A percentile compares a stretch with the other conserved stretches of the same genome.
phyloP scores from a whole-genome alignment of 2,888 invertebrate species.

The Drosophila subsilvestris region DNA sequence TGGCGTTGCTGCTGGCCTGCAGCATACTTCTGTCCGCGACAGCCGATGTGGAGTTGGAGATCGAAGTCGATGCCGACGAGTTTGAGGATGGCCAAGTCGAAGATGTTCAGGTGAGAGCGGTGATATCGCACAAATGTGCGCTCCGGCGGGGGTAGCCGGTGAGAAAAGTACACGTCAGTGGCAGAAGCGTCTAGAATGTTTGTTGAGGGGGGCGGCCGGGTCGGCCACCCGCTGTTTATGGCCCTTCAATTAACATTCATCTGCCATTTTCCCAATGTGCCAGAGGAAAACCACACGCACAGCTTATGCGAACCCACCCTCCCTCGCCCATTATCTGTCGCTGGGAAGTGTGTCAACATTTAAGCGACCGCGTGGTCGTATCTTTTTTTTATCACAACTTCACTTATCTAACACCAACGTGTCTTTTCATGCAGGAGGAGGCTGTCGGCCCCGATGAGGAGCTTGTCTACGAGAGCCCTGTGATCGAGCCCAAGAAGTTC shows the following conservation, averaged over 20 bases:
- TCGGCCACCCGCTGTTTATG: constrained; percentile 1
- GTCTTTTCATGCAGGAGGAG: constrained; percentile 62
- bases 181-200: constrained; percentile 46
- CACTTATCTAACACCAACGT: constrained; percentile 23
- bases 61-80: constrained; percentile 62
- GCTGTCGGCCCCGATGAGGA: constrained; percentile 60
- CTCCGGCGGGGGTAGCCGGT: constrained; percentile 18
- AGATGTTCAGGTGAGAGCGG: constrained; percentile 75
- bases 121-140: not conserved
- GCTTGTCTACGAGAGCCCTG: constrained; percentile 88
- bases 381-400: constrained; percentile 36
- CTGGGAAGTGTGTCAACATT: constrained; percentile 43
- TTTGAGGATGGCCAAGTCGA: constrained; percentile 80
- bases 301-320: constrained; percentile 50
- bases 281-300: constrained; percentile 1
- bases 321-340: not conserved
- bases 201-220: not conserved
- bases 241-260: not conserved
- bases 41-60: constrained; percentile 41
- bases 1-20: constrained; percentile 58
- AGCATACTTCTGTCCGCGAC: constrained; percentile 39
- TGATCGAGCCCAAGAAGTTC: constrained; percentile 86
- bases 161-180: constrained; percentile 79
- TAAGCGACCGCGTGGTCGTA: constrained; percentile 56
- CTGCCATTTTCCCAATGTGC: not conserved